Base-by-base conservation (phyloP, 2,888 invertebrate genomes). In the Pedicia rivosa region DNA sequence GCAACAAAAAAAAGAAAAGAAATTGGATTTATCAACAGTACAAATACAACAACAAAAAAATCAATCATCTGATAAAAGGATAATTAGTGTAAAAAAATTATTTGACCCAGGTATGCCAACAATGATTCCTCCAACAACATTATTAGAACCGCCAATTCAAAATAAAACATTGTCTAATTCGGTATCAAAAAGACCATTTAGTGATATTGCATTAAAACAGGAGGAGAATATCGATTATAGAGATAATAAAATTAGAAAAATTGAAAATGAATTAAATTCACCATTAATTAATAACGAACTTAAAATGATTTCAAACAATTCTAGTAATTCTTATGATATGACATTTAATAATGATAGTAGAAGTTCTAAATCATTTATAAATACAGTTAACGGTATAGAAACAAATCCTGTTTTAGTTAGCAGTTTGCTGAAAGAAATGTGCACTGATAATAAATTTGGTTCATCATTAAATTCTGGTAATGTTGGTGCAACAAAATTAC, bases 391-490 rank as follows among this genome's bases (percentile, higher is more conserved):
- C 47, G 76, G 76, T 6, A 72, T 78, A 9, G 78, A 78, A 56
- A 78, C 78, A 0, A 76, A 78, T 48, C 77, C 78, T 0, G 73
- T 72, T 6, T 47, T 78, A 47, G 78, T 78, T 17, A 75, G 78
- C n/a, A 75, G 71, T 48, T 55, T 78, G 28, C 55, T 78, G 2
- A 78, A 78, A 50, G 78, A 78, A 44, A 70, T 72, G 34, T 71
- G 57, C 38, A 50, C n/a, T 43, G 46, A 47, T 19, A 47, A 15
- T 35, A 48, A 46, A 36, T 46, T 43, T 41, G 36, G 39, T 10
- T 35, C 54, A 14, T 33, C 42, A 13, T 36, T 43, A 24, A 39
- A 42, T 26, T 30, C 37, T 7, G 20, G 19, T 32, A 8, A 13
- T n/a, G 33, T 30, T n/a, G 12, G 6, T 32, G 12, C 26, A 48